Base-by-base conservation (phyloP, 2,113 vertebrate genomes). In the Donacobius atricapilla region DNA sequence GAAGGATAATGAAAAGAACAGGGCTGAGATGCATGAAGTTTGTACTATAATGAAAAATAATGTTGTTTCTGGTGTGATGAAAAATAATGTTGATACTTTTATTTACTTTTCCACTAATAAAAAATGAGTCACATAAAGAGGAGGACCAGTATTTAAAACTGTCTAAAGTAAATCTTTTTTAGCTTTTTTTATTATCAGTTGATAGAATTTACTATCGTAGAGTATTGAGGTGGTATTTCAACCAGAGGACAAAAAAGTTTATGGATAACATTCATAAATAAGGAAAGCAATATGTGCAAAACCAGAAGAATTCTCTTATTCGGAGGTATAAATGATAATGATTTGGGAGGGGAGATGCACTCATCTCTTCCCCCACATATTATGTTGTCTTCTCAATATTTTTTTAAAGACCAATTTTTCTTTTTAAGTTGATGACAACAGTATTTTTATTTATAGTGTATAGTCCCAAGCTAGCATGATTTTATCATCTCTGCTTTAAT, bases 1-100 rank as follows among this genome's bases (percentile, higher is more conserved):
- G 90, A 96, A 83, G 50, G 53, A n/a, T 93, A 76, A 90, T 93
- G 75, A 89, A 95, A 72, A 87, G 44, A 91, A 37, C 11, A 44
- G 66, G 37, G 13, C 66, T 72, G n/a, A 88, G 42, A 35, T 77
- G 35, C 51, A 63, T 88, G 51, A 94, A 86, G 8, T 50, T 33
- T 45, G 8, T 65, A n/a, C 53, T 87, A 21, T 47, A 87, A 87
- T 71, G 47, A 94, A 93, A 87, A 83, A 39, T 76, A 39, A 50
- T 91, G 71, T 77, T 94, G 48, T 54, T 95, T 90, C 37, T 81
- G 37, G 18, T 85, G 25, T 63, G 63, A 66, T 92, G 57, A 86
- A 80, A 93, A 89, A 66, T 68, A 72, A 72, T 17, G 20, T 23
- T 69, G 93, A 69, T 57, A 35, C n/a, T 89, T 96, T 90, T 80